phyloP scores from a whole-genome alignment of 2,113 vertebrate species.

The Callocephalon fimbriatum region DNA sequence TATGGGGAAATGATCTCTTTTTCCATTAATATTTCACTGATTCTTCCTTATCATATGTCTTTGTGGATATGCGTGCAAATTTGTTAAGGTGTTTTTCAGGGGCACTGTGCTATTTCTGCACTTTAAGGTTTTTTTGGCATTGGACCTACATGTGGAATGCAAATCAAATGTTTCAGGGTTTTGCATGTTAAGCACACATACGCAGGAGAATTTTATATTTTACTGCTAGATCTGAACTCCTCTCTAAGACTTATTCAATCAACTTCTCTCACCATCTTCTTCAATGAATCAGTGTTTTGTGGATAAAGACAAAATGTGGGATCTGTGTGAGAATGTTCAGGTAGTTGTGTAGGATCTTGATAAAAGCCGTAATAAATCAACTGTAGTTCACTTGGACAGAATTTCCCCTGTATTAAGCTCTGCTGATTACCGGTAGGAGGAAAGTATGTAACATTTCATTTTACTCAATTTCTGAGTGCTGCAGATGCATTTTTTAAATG shows the following conservation, averaged over 20 bases:
- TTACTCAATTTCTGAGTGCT: neutral
- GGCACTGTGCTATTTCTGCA: neutral
- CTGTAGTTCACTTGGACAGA: neutral
- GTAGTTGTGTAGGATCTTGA: neutral
- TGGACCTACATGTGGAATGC: neutral
- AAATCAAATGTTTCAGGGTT: neutral
- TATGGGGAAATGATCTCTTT: neutral
- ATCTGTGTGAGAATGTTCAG: neutral
- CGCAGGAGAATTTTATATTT: neutral
- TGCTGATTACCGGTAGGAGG: neutral
- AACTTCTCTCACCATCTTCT: neutral
- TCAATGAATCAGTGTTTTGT: neutral
- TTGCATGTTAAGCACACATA: rapidly evolving
- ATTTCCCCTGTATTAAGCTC: neutral
- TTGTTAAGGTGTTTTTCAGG: neutral
- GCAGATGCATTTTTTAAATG: neutral
- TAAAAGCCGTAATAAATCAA: neutral
- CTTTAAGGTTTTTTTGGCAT: rapidly evolving
- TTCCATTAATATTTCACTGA: neutral
- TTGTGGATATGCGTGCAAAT: neutral
- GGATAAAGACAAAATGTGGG: neutral
- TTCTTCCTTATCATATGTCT: neutral
- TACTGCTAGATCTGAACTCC: neutral
- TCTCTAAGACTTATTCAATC: neutral
- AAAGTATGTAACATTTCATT: rapidly evolving